phyloP scores from a whole-genome alignment of 2,888 invertebrate genomes.

The Limnephilus rhombicus region DNA sequence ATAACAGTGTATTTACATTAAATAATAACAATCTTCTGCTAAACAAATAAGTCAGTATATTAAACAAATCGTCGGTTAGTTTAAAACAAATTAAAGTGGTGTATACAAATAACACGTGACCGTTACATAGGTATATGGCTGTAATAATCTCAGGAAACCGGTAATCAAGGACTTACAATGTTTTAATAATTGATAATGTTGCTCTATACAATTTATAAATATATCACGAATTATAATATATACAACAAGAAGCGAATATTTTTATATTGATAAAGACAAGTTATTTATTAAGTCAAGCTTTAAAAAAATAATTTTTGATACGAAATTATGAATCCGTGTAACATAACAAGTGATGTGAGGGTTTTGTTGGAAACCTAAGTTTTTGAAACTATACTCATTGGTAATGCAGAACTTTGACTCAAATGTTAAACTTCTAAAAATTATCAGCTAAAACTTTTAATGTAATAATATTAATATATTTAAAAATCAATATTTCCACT shows the following conservation, averaged over 20 bases:
- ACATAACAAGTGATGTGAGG: conserved; percentile 25
- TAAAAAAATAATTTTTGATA: conserved; percentile 41
- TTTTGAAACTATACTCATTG: background rate
- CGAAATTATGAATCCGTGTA: conserved; percentile 32
- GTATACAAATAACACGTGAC: background rate
- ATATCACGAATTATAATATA: conserved; percentile 60
- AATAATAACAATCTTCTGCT: conserved; percentile 46
- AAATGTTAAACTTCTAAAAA: background rate
- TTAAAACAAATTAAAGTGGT: background rate
- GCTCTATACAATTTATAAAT: conserved; percentile 53
- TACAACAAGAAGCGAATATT: conserved; percentile 47
- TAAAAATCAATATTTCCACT: background rate
- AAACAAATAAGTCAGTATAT: conserved; percentile 8
- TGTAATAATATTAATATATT: background rate
- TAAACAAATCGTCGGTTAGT: background rate
- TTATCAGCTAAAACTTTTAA: background rate
- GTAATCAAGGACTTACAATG: conserved; percentile 15
- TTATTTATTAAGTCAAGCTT: conserved; percentile 11
- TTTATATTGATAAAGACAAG: conserved; percentile 6
- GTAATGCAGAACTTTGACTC: background rate
- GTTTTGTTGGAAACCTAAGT: background rate
- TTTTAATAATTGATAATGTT: conserved; percentile 40
- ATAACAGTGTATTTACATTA: conserved; percentile 65
- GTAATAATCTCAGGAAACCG: background rate
- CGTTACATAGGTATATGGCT: background rate